Evolutionary conservation across 2,888 invertebrate species (phyloP).

Genomic region (Catocala fraxini): DNA sequence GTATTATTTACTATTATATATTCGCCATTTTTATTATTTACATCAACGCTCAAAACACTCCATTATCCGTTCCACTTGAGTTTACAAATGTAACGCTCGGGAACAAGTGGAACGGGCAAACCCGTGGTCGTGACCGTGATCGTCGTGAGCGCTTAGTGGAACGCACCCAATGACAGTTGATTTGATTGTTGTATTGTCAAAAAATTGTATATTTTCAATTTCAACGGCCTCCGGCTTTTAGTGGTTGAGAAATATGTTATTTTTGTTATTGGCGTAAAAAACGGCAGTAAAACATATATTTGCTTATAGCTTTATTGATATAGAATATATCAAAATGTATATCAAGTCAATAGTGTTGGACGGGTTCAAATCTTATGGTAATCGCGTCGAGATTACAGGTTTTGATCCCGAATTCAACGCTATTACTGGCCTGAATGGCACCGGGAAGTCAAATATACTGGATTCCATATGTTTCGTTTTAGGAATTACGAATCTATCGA

Average conservation of each 20-base stretch:
- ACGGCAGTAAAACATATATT: not conserved
- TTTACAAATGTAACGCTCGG: too few relatives aligned
- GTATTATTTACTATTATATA: too few relatives aligned
- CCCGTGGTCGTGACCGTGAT: too few relatives aligned
- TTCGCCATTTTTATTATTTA: too few relatives aligned
- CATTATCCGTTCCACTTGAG: too few relatives aligned
- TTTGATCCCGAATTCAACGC: conserved; percentile 99
- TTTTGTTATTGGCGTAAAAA: too few relatives aligned
- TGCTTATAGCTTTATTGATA: conserved; percentile 9
- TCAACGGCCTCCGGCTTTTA: conserved; percentile 55
- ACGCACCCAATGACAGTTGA: too few relatives aligned
- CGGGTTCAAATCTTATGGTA: conserved; percentile 99
- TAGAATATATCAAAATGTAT: conserved; percentile 89
- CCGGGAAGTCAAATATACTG: conserved; percentile 98
- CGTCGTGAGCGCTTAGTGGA: too few relatives aligned
- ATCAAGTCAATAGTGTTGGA: conserved; percentile 97
- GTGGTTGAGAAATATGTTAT: not conserved
- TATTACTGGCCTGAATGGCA: conserved; percentile 99
- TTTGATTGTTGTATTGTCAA: not conserved
- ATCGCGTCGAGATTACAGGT: conserved; percentile 95
- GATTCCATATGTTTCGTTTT: conserved; percentile 99
- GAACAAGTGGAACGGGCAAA: too few relatives aligned
- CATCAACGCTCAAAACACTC: too few relatives aligned
- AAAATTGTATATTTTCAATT: conserved; percentile 38
- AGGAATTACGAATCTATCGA: conserved; percentile 96